Evolutionary conservation across 2,113 vertebrate species (phyloP).

Genomic region (Sturnira hondurensis): DNA sequence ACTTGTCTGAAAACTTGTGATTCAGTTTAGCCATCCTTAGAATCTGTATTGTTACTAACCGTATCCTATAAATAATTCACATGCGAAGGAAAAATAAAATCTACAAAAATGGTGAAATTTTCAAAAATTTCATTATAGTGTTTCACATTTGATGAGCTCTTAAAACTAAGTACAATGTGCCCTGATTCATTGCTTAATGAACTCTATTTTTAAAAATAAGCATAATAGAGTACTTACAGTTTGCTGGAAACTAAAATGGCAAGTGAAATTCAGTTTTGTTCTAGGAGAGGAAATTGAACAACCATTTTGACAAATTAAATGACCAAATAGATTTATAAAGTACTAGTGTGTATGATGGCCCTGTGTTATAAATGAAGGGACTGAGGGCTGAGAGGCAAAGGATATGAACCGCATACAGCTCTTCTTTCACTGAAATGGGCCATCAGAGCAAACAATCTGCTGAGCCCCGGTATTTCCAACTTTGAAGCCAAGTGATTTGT

Average conservation of each 20-base stretch:
- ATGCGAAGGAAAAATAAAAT: constrained; percentile 15
- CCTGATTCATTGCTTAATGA: constrained; percentile 39
- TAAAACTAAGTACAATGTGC: neutral
- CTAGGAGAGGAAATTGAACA: neutral
- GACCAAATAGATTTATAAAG: constrained; percentile 1
- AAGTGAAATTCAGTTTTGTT: constrained; percentile 24
- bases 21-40: constrained; percentile 8
- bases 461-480: neutral
- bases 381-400: neutral
- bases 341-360: neutral
- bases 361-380: neutral
- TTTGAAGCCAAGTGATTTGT: neutral
- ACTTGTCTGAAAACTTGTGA: constrained; percentile 47
- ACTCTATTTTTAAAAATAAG: constrained; percentile 29
- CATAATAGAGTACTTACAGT: neutral
- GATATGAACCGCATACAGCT: neutral
- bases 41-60: neutral
- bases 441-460: neutral
- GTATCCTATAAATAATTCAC: constrained; percentile 55
- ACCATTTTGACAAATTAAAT: constrained; percentile 34
- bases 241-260: constrained; percentile 32
- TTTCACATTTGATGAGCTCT: constrained; percentile 48
- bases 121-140: constrained; percentile 33
- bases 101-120: constrained; percentile 28
- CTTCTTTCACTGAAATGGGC: neutral